Evolutionary conservation across 2,113 vertebrate genomes (phyloP).

Genomic region (Laticauda laticaudata): DNA sequence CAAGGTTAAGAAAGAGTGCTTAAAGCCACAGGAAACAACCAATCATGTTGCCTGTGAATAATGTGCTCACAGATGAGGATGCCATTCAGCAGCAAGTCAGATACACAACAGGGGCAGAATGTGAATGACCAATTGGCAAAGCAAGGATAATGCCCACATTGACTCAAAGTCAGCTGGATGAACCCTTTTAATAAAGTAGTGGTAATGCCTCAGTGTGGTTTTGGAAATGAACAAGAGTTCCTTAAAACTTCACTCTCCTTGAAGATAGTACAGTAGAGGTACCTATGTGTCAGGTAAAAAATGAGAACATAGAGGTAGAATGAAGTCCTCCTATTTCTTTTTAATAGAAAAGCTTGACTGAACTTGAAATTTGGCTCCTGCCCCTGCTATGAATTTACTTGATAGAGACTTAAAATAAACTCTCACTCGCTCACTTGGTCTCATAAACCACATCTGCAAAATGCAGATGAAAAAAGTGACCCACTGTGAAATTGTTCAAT

Average conservation of each 20-base stretch:
- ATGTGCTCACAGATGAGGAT: neutral
- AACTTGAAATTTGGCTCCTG: neutral
- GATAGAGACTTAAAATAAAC: neutral
- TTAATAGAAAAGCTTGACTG: neutral
- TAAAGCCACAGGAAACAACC: neutral
- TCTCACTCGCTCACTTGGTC: neutral
- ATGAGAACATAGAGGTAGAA: neutral
- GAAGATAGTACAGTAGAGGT: neutral
- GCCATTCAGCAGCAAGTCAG: neutral
- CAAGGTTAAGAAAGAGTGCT: neutral
- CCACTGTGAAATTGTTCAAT: neutral
- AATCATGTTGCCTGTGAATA: neutral
- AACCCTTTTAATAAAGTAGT: neutral
- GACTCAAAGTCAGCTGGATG: neutral
- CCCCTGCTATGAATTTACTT: neutral
- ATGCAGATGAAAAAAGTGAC: neutral
- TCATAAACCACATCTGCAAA: neutral
- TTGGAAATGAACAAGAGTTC: neutral
- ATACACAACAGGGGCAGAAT: neutral
- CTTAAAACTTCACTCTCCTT: neutral
- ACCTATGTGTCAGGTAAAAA: neutral
- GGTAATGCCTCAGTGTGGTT: neutral
- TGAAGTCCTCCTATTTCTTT: neutral
- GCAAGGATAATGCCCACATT: neutral
- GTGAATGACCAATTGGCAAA: neutral